Evolutionary conservation across 1,140 invertebrate genomes (phyloP).

Genomic region (Galleria mellonella): DNA sequence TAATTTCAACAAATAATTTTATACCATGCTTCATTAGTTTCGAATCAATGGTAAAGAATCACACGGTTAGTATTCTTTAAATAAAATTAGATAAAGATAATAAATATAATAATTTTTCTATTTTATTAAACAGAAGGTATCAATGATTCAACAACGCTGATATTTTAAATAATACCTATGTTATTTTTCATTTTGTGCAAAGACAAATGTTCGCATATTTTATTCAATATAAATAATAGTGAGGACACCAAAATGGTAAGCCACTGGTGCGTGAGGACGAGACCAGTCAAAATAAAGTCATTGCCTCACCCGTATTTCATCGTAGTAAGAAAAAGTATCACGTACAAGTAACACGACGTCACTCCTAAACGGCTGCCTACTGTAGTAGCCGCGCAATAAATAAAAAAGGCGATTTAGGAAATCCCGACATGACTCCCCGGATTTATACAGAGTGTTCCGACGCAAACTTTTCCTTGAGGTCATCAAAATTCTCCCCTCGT

Average conservation of each 20-base stretch:
- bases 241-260: neutral
- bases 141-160: too few species aligned
- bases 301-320: slow-evolving; percentile 14
- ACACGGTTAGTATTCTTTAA: too few species aligned
- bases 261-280: neutral
- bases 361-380: slow-evolving; percentile 37
- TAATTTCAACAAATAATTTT: too few species aligned
- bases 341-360: slow-evolving; percentile 31
- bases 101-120: too few species aligned
- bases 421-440: slow-evolving; percentile 58
- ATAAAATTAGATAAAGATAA: too few species aligned
- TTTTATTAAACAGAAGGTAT: too few species aligned
- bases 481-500: slow-evolving; percentile 66
- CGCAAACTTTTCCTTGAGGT: slow-evolving; percentile 57
- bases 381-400: slow-evolving; percentile 51
- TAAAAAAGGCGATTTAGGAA: slow-evolving; percentile 64
- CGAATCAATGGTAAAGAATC: too few species aligned
- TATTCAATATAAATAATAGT: too few species aligned
- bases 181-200: too few species aligned
- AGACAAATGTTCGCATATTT: too few species aligned
- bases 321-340: slow-evolving; percentile 22
- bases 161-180: too few species aligned
- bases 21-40: too few species aligned
- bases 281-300: slow-evolving; percentile 11
- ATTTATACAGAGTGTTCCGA: slow-evolving; percentile 62